Evolutionary conservation across 1,140 invertebrate genomes (phyloP).

Genomic region (Drosophila albomicans): DNA sequence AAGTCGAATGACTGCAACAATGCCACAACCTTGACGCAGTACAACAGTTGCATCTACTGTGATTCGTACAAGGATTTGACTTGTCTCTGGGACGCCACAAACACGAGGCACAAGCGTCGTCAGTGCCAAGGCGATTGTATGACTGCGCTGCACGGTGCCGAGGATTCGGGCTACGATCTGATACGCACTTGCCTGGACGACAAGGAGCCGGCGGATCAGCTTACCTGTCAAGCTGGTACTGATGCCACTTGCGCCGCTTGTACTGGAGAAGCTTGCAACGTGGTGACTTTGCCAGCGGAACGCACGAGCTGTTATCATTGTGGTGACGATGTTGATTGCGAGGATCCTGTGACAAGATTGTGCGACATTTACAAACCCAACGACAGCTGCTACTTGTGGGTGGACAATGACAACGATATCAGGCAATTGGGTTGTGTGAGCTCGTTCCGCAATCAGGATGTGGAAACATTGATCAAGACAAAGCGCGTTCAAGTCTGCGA

Average conservation of each 20-base stretch:
- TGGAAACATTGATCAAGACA: conserved; percentile 67
- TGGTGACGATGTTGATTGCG: conserved; percentile 59
- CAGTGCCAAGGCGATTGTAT: conserved; percentile 75
- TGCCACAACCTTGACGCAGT: conserved; percentile 48
- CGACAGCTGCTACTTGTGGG: conserved; percentile 70
- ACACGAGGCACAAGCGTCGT: conserved; percentile 48
- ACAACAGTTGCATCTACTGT: conserved; percentile 73
- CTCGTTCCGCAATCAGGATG: conserved; percentile 72
- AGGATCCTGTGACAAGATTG: conserved; percentile 39
- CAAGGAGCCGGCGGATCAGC: conserved; percentile 65
- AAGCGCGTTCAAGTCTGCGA: conserved; percentile 72
- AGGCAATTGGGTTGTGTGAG: conserved; percentile 65
- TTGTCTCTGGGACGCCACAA: conserved; percentile 59
- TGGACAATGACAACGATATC: conserved; percentile 66
- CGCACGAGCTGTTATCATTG: conserved; percentile 73
- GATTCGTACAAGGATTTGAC: conserved; percentile 59
- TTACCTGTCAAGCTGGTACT: conserved; percentile 39
- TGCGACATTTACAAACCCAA: conserved; percentile 68
- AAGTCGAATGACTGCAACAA: conserved; percentile 80
- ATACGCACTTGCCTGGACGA: conserved; percentile 78
- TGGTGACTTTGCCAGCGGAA: conserved; percentile 48
- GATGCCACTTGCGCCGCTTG: conserved; percentile 63
- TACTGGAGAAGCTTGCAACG: conserved; percentile 58
- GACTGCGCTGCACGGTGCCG: conserved; percentile 69
- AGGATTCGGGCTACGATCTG: conserved; percentile 55